Percentiles rank a stretch among this genome's conserved stretches.
Conservation (phyloP, 2,888 invertebrate genomes). For the Limnephilus auricula region DNA sequence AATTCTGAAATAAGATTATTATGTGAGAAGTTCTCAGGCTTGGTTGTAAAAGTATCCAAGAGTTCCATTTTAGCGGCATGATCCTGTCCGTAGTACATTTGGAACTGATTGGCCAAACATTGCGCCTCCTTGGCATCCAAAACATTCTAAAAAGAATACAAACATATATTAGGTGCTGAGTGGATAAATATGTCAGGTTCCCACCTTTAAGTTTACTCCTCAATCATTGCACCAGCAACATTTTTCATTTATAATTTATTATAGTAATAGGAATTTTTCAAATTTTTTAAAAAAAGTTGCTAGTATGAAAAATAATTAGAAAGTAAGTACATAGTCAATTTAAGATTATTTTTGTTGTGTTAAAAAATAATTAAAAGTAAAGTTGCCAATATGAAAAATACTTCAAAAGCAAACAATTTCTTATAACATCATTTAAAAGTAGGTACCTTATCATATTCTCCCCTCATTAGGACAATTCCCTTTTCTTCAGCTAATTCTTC, state of each 20-base stretch:
- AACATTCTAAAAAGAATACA: slow-evolving; percentile 76
- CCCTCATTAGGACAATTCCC: slow-evolving; percentile 89
- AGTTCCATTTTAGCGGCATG: slow-evolving; percentile 80
- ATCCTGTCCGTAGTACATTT: slow-evolving; percentile 87
- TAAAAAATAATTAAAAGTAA: no score
- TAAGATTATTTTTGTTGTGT: neutral
- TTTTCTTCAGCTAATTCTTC: slow-evolving; percentile 84
- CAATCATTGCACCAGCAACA: no score
- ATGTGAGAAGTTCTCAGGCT: slow-evolving; percentile 87
- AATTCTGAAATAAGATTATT: slow-evolving; percentile 88
- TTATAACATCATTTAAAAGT: neutral
- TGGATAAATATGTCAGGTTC: no score
- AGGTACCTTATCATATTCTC: slow-evolving; percentile 85
- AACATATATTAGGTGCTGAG: neutral
- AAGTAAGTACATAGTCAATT: neutral
- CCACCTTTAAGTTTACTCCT: no score
- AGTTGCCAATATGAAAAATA: neutral
- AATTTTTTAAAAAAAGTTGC: neutral
- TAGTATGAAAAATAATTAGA: neutral
- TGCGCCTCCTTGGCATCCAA: slow-evolving; percentile 88
- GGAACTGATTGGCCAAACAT: slow-evolving; percentile 90
- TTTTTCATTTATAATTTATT: no score
- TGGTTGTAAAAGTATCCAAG: slow-evolving; percentile 82
- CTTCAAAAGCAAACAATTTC: neutral
- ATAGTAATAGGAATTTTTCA: no score